phyloP scores from a whole-genome alignment of 2,888 invertebrate species.

The Hirtodrosophila histrioides region DNA sequence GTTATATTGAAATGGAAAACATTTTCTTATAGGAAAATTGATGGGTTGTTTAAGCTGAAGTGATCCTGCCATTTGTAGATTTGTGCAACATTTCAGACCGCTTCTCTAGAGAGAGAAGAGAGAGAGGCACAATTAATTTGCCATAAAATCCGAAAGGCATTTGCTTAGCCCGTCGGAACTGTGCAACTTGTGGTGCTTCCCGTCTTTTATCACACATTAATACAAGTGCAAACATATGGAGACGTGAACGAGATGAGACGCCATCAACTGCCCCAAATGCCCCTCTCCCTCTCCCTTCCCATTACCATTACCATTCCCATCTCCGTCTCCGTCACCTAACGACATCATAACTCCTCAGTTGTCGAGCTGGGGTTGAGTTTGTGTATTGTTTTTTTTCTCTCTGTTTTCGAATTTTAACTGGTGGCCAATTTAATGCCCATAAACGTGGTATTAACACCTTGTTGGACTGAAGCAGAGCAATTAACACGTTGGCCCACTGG shows the following conservation, averaged over 20 bases:
- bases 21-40: no score
- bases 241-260: slow-evolving; percentile 14
- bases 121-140: slow-evolving; percentile 33
- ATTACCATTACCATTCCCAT: no score
- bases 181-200: slow-evolving; percentile 4
- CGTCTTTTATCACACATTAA: slow-evolving; percentile 42
- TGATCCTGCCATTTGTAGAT: slow-evolving; percentile 2
- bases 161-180: slow-evolving; percentile 7
- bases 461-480: slow-evolving; percentile 63
- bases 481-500: slow-evolving; percentile 76
- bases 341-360: slow-evolving; percentile 60
- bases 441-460: slow-evolving; percentile 80
- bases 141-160: slow-evolving; percentile 45
- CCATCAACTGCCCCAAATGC: slow-evolving; percentile 35
- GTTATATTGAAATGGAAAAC: background rate
- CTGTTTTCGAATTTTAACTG: slow-evolving; percentile 53
- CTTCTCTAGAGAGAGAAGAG: background rate
- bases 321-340: slow-evolving; percentile 36
- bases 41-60: no score
- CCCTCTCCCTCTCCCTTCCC: background rate
- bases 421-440: slow-evolving; percentile 71
- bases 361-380: slow-evolving; percentile 17
- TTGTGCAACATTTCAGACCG: slow-evolving; percentile 22
- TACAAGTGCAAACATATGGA: slow-evolving; percentile 28
- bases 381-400: no score